Base-by-base conservation (phyloP, 2,888 invertebrate genomes). In the Cosmia trapezina region DNA sequence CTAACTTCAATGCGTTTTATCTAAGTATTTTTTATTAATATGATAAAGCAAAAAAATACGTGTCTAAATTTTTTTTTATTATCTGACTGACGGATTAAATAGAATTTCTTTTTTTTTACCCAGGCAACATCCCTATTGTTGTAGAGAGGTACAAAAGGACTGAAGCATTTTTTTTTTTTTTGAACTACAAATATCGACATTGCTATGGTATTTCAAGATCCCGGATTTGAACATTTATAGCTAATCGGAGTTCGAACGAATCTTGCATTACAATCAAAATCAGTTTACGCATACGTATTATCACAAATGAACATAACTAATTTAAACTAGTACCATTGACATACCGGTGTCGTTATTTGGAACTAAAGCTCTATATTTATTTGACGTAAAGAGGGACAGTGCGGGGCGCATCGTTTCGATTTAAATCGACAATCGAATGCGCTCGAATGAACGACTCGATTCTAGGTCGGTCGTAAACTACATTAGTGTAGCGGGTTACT, bases 361-460 rank as follows among this genome's bases (percentile, higher is more conserved):
- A 86, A 85, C 86, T 85, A 86, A 86, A 86, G 76, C 77, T 82
- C 70, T 12, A 71, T 81, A 83, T 86, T 86, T 86, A 86, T 86
- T 84, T 85, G 85, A 86, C 86, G 74, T 72, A 76, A 78, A 78
- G 72, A 81, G 69, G 77, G 68, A 66, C 80, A 79, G 78, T 76
- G 73, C 64, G 41, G 80, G 62, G 77, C 69, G 68, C 76, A 77
- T 73, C 76, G 69, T 62, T 82, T 83, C 83, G 76, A 73, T 83
- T 84, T 83, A 77, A 78, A 81, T 81, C 77, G 82, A 81, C 70
- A 84, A 85, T 83, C 82, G 83, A 81, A 81, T 76, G 64, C 76
- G 66, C 80, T 78, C 72, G 76, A 78, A 77, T 85, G 83, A 83
- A 83, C 67, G 69, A 76, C 51, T 83, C 80, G 86, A 85, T 83